Evolutionary conservation across 2,113 vertebrate species (phyloP).

Genomic region (Hylia prasina): DNA sequence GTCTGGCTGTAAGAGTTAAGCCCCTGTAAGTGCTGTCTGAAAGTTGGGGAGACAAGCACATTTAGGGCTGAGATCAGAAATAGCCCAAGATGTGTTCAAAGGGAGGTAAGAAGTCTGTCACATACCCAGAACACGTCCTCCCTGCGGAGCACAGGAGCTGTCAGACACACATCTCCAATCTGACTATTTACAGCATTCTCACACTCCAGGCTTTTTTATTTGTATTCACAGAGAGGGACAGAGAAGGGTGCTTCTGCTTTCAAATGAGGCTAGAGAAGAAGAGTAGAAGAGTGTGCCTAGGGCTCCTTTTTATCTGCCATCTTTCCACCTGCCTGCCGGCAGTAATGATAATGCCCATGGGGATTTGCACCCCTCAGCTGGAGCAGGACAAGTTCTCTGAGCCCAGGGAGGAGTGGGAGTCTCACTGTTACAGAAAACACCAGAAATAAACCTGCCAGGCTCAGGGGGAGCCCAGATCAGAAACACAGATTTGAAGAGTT

Average conservation of each 20-base stretch:
- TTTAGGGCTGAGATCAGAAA: neutral
- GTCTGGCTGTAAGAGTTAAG: neutral
- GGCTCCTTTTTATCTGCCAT: neutral
- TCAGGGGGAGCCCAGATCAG: neutral
- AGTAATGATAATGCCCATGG: neutral
- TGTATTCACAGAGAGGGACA: neutral
- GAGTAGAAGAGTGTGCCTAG: neutral
- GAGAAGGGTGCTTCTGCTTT: neutral
- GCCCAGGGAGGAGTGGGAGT: neutral
- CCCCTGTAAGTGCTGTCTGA: neutral
- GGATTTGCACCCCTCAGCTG: neutral
- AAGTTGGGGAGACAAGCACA: neutral
- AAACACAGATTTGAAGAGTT: neutral
- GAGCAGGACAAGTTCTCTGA: neutral
- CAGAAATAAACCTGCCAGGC: neutral
- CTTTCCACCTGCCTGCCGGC: neutral
- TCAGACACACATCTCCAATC: neutral
- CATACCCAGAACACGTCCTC: neutral
- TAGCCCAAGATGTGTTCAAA: neutral
- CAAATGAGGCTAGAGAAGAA: neutral
- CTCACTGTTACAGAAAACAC: neutral
- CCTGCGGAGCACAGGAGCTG: rapidly evolving
- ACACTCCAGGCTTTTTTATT: neutral
- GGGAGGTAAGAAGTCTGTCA: neutral
- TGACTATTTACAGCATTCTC: neutral